Base-by-base conservation (phyloP, 1,140 invertebrate genomes). In the Vollenhovia emeryi region DNA sequence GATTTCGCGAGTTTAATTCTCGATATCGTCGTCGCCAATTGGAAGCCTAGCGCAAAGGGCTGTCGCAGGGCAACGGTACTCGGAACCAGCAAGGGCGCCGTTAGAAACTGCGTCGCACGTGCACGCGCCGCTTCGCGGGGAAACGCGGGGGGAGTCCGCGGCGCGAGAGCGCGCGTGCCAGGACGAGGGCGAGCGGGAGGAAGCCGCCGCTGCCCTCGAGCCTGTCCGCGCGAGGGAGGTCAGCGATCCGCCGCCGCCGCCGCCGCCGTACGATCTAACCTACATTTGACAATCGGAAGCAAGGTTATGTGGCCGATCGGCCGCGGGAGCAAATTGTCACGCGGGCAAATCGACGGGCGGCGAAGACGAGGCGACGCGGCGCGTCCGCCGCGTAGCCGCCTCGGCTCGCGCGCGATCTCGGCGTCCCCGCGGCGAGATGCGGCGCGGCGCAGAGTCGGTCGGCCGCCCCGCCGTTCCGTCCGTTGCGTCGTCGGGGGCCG, bases 271-370 rank as follows among this genome's bases (percentile, higher is more conserved):
- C 90, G 88, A 92, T 90, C 91, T 93, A 93, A 93, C 92, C 92
- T 93, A 92, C 87, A 93, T 93, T 87, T 90, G 89, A 89, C 91
- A 92, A 87, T 87, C 69, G 76, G 27, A 86, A 89, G 86, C 64
- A 89, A 88, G 91, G 91, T 90, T 91, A 91, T 89, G 86, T 88
- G 86, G n/a, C 69, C 43, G 75, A 86, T 27, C 1, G 62, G 33
- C n/a, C n/a, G 48, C 64, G 50, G 21, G 24, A 2, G n/a, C 15
- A 62, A 75, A 86, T 86, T 52, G 75, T 88, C 50, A 21, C 78
- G 40, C 52, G 68, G 36, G 24, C 11, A 36, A n/a, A n/a, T n/a
- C n/a, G 33, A 66, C 11, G 62, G 11, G n/a, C 40, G 40, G 33
- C 60, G 59, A 60, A 27, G 15, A 30, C 6, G 59, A 15, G 24